A percentile compares a stretch with the other conserved stretches of the same genome.
phyloP scores from a whole-genome alignment of 2,797 vertebrate species.

The Sebastes minor region DNA sequence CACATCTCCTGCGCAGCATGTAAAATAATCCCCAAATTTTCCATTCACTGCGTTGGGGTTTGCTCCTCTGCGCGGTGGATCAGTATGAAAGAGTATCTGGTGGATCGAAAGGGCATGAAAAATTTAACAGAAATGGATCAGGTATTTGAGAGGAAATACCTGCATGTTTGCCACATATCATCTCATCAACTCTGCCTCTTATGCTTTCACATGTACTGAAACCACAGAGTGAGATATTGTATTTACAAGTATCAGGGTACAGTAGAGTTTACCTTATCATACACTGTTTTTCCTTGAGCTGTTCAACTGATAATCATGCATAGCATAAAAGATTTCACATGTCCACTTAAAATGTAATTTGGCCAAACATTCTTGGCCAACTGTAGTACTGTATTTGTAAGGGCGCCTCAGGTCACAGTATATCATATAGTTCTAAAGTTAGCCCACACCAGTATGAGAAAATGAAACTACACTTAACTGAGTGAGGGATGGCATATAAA shows the following conservation, averaged over 20 bases:
- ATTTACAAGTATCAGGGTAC: background rate
- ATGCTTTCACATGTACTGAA: slow-evolving; percentile 59
- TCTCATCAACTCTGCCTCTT: slow-evolving; percentile 49
- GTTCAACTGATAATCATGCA: background rate
- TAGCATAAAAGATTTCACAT: background rate
- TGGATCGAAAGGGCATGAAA: slow-evolving; percentile 81
- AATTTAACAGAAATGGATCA: slow-evolving; percentile 80
- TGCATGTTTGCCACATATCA: slow-evolving; percentile 60
- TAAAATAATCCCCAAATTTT: slow-evolving; percentile 85
- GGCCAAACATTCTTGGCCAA: background rate
- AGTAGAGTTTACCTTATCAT: background rate
- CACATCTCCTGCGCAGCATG: slow-evolving; percentile 81
- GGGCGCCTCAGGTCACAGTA: slow-evolving; percentile 59
- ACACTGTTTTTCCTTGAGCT: background rate
- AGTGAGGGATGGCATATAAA: background rate
- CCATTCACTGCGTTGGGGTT: slow-evolving; percentile 74
- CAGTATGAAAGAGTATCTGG: slow-evolving; percentile 79
- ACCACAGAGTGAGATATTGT: slow-evolving; percentile 45
- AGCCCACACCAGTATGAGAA: slow-evolving; percentile 31
- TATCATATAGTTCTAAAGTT: slow-evolving; percentile 76
- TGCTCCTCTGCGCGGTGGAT: slow-evolving; percentile 68
- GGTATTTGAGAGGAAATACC: slow-evolving; percentile 79
- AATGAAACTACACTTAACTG: slow-evolving; percentile 15
- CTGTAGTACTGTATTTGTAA: slow-evolving; percentile 47
- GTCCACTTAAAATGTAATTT: slow-evolving; percentile 1